Evolutionary conservation across 2,113 vertebrate genomes (phyloP).

Genomic region (Lepus americanus): DNA sequence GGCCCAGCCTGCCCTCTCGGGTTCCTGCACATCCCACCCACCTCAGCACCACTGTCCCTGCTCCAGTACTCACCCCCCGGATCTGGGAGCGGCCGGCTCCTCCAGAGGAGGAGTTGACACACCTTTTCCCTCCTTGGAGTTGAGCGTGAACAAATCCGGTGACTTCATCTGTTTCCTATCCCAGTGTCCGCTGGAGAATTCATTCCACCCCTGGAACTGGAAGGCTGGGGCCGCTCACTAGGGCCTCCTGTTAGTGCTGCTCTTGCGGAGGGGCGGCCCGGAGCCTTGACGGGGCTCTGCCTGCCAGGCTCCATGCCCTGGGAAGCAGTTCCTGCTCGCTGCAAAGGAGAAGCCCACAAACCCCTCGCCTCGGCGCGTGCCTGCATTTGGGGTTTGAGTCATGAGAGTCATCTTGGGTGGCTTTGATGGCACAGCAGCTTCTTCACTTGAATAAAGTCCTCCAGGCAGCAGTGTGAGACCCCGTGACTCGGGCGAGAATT

Average conservation of each 20-base stretch:
- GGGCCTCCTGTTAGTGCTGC: slow-evolving; percentile 51
- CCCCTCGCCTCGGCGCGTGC: background rate
- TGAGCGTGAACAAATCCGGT: slow-evolving; percentile 36
- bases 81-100: slow-evolving; percentile 45
- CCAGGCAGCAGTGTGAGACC: background rate
- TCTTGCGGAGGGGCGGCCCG: background rate
- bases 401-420: background rate
- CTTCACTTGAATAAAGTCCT: background rate
- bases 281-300: background rate
- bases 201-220: background rate
- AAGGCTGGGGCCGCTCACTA: background rate
- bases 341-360: background rate
- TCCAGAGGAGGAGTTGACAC: background rate
- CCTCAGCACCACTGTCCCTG: rapidly evolving
- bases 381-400: slow-evolving; percentile 50
- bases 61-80: background rate
- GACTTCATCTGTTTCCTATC: slow-evolving; percentile 28
- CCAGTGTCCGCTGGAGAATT: slow-evolving; percentile 20
- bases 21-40: rapidly evolving
- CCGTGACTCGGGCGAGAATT: background rate
- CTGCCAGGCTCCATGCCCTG: slow-evolving; percentile 53
- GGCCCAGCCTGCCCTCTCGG: background rate
- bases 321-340: background rate
- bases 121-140: background rate
- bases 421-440: background rate